Evolutionary conservation across 1,140 invertebrate species (phyloP).

Genomic region (Platyscapa corneri): DNA sequence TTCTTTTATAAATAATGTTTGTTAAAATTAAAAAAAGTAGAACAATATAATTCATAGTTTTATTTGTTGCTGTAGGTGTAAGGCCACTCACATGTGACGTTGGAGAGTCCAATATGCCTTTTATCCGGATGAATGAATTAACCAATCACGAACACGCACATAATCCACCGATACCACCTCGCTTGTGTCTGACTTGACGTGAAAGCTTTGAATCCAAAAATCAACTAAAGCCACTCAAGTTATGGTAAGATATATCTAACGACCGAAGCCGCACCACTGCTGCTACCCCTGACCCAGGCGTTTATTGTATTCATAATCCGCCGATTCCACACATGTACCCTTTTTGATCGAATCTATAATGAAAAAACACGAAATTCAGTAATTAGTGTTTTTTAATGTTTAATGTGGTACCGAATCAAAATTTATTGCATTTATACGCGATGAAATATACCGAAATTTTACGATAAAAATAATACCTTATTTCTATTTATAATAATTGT

Average conservation of each 20-base stretch:
- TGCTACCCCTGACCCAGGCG: neutral
- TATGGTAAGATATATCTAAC: slow-evolving; percentile 57
- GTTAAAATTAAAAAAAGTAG: neutral
- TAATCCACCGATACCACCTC: slow-evolving; percentile 88
- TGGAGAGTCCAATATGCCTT: slow-evolving; percentile 89
- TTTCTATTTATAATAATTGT: too few relatives aligned
- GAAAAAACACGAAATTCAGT: neutral
- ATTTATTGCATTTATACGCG: too few relatives aligned
- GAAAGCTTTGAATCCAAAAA: slow-evolving; percentile 94
- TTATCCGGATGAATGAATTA: slow-evolving; percentile 94
- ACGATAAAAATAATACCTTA: too few relatives aligned
- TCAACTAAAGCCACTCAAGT: slow-evolving; percentile 87
- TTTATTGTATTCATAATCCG: neutral
- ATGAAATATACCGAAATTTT: too few relatives aligned
- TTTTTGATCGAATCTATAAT: neutral
- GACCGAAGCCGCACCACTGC: slow-evolving; percentile 17
- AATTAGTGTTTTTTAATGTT: neutral
- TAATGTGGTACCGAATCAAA: too few relatives aligned
- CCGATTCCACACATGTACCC: slow-evolving; percentile 4
- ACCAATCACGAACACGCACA: slow-evolving; percentile 94
- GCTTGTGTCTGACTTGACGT: slow-evolving; percentile 84
- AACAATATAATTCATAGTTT: neutral
- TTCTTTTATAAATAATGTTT: neutral
- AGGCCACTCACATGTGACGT: slow-evolving; percentile 90
- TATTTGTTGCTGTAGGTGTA: slow-evolving; percentile 77